These are phyloP conservation scores for Protaetia brevitarsis DNA, from an alignment of 1,140 invertebrate genomes.

Conservation along the genomic window DNA sequence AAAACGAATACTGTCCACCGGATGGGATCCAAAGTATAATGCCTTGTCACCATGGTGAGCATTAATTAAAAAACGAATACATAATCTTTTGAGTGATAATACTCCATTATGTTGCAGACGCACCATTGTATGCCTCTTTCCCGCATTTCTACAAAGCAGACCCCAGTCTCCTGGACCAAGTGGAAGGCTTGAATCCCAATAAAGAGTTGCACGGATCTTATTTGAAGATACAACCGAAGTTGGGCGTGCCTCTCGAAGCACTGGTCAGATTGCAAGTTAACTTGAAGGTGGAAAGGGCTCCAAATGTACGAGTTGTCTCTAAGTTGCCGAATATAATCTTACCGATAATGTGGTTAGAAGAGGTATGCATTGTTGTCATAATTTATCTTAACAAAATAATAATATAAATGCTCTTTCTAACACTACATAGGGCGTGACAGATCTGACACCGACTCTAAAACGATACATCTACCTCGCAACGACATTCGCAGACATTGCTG, in stretches of 20 bases:
- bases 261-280: conserved; percentile 80
- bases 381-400: background rate
- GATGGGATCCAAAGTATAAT: conserved; percentile 80
- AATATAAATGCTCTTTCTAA: background rate
- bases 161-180: conserved; percentile 62
- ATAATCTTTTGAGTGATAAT: no score
- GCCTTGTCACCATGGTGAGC: conserved; percentile 79
- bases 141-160: conserved; percentile 87
- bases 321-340: conserved; percentile 79
- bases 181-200: conserved; percentile 72
- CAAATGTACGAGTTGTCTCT: conserved; percentile 66
- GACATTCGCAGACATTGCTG: conserved; percentile 66
- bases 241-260: conserved; percentile 79
- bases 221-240: conserved; percentile 84
- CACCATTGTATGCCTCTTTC: conserved; percentile 81
- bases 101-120: conserved; percentile 55
- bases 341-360: conserved; percentile 85
- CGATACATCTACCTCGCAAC: conserved; percentile 75
- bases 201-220: conserved; percentile 71
- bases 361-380: conserved; percentile 54
- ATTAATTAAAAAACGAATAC: conserved; percentile 15
- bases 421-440: conserved; percentile 68
- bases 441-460: conserved; percentile 69
- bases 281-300: conserved; percentile 70
- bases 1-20: conserved; percentile 64